Percentiles rank a stretch among this genome's conserved stretches.
Conservation (phyloP, 2,113 vertebrate species). For the Lophius piscatorius region DNA sequence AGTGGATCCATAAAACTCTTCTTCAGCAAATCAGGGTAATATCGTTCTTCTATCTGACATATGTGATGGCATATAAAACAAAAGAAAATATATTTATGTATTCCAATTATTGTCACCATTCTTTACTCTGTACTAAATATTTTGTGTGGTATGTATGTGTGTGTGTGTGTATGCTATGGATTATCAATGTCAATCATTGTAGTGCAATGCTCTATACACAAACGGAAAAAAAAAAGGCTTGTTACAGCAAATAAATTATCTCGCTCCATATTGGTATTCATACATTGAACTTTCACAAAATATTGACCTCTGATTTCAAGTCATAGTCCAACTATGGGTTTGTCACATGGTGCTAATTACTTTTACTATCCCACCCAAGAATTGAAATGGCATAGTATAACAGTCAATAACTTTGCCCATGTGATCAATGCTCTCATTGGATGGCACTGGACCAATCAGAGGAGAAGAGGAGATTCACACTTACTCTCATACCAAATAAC, state of each 20-base stretch:
- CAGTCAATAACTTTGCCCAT: slow-evolving; percentile 8
- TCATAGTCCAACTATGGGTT: slow-evolving; percentile 35
- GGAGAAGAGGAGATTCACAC: slow-evolving; percentile 21
- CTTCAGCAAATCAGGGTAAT: slow-evolving; percentile 77
- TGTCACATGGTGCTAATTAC: slow-evolving; percentile 66
- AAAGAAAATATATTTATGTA: slow-evolving; percentile 78
- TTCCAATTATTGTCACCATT: slow-evolving; percentile 75
- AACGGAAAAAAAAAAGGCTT: slow-evolving; percentile 61
- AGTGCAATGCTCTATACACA: slow-evolving; percentile 69
- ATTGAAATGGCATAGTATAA: slow-evolving; percentile 11
- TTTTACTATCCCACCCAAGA: slow-evolving; percentile 17
- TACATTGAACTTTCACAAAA: slow-evolving; percentile 33
- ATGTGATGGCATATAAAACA: slow-evolving; percentile 70
- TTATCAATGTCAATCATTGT: slow-evolving; percentile 74
- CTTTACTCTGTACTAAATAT: slow-evolving; percentile 74
- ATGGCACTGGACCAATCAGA: slow-evolving; percentile 55
- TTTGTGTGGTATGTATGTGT: slow-evolving; percentile 47
- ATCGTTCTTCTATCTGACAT: slow-evolving; percentile 73
- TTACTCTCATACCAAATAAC: slow-evolving; percentile 29
- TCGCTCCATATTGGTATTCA: slow-evolving; percentile 23
- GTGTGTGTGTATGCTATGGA: slow-evolving; percentile 52
- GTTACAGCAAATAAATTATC: slow-evolving; percentile 27
- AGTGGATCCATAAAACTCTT: slow-evolving; percentile 82
- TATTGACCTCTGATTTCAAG: slow-evolving; percentile 51
- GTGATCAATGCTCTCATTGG: slow-evolving; percentile 8